These are phyloP conservation scores for Prietella phreatophila DNA, from an alignment of 2,113 vertebrate genomes.

Conservation along the genomic window DNA sequence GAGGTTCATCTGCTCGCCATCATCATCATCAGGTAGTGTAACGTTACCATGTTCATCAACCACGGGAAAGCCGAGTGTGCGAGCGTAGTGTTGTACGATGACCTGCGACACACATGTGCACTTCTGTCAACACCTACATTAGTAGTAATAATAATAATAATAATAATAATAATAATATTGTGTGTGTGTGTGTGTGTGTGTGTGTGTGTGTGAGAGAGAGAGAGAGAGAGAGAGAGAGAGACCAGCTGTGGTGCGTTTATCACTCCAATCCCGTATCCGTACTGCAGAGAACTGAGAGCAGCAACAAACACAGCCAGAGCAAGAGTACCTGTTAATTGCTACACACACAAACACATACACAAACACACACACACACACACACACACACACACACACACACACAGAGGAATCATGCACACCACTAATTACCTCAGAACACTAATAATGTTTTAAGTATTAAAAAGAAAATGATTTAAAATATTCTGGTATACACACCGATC, in stretches of 20 bases:
- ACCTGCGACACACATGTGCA: slow-evolving; percentile 66
- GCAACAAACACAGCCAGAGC: slow-evolving; percentile 83
- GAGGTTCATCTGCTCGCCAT: not conserved
- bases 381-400: slow-evolving; percentile 26
- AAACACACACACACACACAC: slow-evolving; percentile 25
- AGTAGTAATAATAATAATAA: too few species aligned
- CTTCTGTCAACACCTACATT: too few species aligned
- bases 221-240: slow-evolving; percentile 38
- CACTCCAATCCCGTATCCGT: slow-evolving; percentile 89
- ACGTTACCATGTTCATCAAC: slow-evolving; percentile 48
- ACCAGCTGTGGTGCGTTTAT: slow-evolving; percentile 95
- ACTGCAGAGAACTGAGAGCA: slow-evolving; percentile 87
- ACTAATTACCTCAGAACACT: not conserved
- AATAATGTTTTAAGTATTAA: too few species aligned
- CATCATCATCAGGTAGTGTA: slow-evolving; percentile 41
- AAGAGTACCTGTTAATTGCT: slow-evolving; percentile 82
- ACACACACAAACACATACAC: slow-evolving; percentile 29
- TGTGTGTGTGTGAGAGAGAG: not conserved
- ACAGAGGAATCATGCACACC: not conserved
- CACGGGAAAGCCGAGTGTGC: slow-evolving; percentile 64
- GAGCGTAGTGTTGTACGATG: slow-evolving; percentile 81
- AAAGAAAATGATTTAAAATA: too few species aligned
- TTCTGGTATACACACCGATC: too few species aligned
- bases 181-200: slow-evolving; percentile 10
- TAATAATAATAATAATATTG: not conserved